Evolutionary conservation across 2,113 vertebrate genomes (phyloP), one percentile per base, ranked within the genome.

Genomic region (Petrocephalus microphthalmus): DNA sequence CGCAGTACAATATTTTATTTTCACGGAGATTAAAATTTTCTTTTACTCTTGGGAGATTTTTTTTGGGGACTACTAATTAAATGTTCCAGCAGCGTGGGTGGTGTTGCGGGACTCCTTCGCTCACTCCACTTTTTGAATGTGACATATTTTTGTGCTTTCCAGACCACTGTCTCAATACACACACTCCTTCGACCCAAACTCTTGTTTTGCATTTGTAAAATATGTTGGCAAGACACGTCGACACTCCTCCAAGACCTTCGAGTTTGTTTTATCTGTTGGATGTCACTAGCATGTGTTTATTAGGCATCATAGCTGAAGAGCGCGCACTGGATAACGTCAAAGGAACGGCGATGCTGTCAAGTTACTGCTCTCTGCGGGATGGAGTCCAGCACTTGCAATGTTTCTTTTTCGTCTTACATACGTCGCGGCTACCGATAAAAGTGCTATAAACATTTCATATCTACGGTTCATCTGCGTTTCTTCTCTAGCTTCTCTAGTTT

Each of bases 311-410:
- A 67, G 88, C 85, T 17, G 71, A 37, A 19, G 13, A 37, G 71
- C 71, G 29, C 29, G 29, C 33, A 13, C 71, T 42, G 71, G 71
- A 87, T 89, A 89, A 85, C 88, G 67, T 60, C 15, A 84, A 67
- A 84, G 37, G 47, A 53, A 52, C 6, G n/a, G 78, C 71, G 53
- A 82, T 53, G 37, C 51, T 88, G 54, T 83, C 49, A 54, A 45
- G 53, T 53, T 53, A 37, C 51, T 78, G 17, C 71, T 74, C 67
- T 37, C 15, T 78, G n/a, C 71, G 13, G 71, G 71, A 78, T 78
- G 71, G 33, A 78, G 33, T 42, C 13, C 71, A 78, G 71, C 15
- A 78, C 71, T 42, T 74, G 67, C 67, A 74, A 74, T 37, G 37
- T 78, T 42, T 42, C 71, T 67, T 67, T 67, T 67, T 67, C n/a